Evolutionary conservation across 2,113 vertebrate species (phyloP), one percentile per base, ranked within the genome.

Genomic region (Bubo bubo): DNA sequence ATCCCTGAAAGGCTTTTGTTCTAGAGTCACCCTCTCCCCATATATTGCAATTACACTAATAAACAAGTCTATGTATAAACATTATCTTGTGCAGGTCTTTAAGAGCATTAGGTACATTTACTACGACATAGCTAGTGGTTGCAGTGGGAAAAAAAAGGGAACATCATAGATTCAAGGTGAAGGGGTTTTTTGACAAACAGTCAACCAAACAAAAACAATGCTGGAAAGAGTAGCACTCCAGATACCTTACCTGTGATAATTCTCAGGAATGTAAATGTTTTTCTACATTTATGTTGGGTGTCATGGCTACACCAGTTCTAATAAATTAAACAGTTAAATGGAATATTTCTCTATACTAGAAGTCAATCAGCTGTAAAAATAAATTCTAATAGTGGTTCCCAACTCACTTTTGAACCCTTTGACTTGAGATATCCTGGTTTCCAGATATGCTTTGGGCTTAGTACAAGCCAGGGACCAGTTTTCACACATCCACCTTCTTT

Each of bases 1-100:
- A 47, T 24, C 1, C 7, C 6, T 71, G 28, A 73, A n/a, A 53
- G 2, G 0, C 3, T 35, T 39, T 23, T 23, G 1, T 59, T 12
- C 23, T 26, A 39, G 14, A 27, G 34, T 35, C 12, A 60, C 7
- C 4, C 14, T 45, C 0, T 3, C 34, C 6, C 3, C 2, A 3
- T 19, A 23, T 22, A 9, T 35, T 53, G 2, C 28, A 81, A 39
- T 32, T 35, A 1, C 5, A 59, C 3, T 55, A 41, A 59, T 43
- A 55, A 60, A 9, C 22, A 74, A 66, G 6, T 11, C 14, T 35
- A 2, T 6, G 20, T 8, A 13, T 16, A 58, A 79, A 63, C 3
- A 34, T 79, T 9, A 30, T 39, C 2, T 45, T 37, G 9, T 2
- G 21, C 34, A 26, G 27, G 5, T 37, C 6, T 56, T 66, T 70